Percentiles rank a stretch among this genome's conserved stretches.
Evolutionary conservation across 2,797 vertebrate genomes (phyloP).

Genomic region (Typhlichthys subterraneus): DNA sequence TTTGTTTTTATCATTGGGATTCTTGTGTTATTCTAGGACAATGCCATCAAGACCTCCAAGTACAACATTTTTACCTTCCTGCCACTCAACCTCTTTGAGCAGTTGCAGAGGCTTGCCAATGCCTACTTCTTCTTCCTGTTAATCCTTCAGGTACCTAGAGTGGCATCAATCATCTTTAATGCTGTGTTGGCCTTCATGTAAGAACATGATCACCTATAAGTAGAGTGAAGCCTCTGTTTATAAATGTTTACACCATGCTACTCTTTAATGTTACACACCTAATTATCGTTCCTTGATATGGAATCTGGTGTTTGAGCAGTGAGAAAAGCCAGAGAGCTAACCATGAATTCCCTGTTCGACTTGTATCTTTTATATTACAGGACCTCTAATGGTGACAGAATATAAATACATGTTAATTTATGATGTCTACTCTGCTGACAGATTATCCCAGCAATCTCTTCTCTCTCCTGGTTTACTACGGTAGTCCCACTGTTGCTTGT

Average conservation of each 20-base stretch:
- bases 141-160: constrained; percentile 83
- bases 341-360: too few species aligned
- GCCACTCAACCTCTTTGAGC: constrained; percentile 92
- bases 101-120: constrained; percentile 92
- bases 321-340: too few species aligned
- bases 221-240: too few species aligned
- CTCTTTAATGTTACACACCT: too few species aligned
- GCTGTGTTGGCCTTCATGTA: neutral
- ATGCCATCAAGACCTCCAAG: constrained; percentile 91
- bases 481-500: constrained; percentile 88
- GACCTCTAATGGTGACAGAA: too few species aligned
- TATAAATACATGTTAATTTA: constrained; percentile 10
- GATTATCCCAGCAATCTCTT: constrained; percentile 91
- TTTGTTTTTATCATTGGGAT: neutral
- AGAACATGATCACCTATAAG: too few species aligned
- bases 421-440: constrained; percentile 56
- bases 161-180: neutral
- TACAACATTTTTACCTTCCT: constrained; percentile 91
- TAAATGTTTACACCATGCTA: too few species aligned
- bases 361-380: too few species aligned
- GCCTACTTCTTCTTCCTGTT: constrained; percentile 90
- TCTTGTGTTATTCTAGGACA: constrained; percentile 76
- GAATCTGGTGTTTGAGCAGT: too few species aligned
- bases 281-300: too few species aligned
- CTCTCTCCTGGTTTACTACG: constrained; percentile 91